Evolutionary conservation across 1,140 invertebrate genomes (phyloP).

Genomic region (Thaumatotibia leucotreta): DNA sequence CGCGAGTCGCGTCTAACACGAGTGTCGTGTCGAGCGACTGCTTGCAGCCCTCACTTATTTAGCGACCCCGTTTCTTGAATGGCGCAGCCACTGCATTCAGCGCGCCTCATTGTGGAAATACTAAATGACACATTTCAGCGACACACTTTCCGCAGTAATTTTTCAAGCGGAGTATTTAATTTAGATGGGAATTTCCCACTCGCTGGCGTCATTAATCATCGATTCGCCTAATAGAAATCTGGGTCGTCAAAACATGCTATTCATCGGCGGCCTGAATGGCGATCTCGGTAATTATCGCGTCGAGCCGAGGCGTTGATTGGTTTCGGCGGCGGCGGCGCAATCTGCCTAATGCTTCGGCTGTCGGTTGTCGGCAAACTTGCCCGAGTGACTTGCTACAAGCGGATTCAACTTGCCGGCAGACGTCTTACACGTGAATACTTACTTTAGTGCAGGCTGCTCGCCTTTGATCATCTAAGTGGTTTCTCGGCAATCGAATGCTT

Average conservation of each 20-base stretch:
- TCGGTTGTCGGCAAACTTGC: not conserved
- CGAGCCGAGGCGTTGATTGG: not conserved
- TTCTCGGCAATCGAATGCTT: too few species aligned
- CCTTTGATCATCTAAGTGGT: too few species aligned
- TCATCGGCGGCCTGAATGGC: not conserved
- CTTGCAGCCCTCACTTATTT: not conserved
- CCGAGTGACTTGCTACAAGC: not conserved
- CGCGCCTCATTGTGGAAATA: constrained; percentile 3
- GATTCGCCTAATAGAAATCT: not conserved
- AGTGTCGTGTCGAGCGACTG: not conserved
- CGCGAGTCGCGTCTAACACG: not conserved
- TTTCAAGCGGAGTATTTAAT: not conserved
- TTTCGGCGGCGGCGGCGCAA: not conserved
- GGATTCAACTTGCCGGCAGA: not conserved
- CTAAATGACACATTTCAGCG: not conserved
- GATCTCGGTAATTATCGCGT: not conserved
- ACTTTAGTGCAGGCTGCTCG: too few species aligned
- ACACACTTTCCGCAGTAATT: not conserved
- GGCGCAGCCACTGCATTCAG: not conserved
- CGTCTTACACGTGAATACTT: not conserved
- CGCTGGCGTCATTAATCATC: not conserved
- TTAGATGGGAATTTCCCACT: not conserved
- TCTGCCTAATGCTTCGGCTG: not conserved
- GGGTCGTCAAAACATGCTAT: not conserved
- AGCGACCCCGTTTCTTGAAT: not conserved